Percentiles rank a stretch among this genome's conserved stretches.
phyloP scores from a whole-genome alignment of 2,113 vertebrate species.

The Vidua macroura region DNA sequence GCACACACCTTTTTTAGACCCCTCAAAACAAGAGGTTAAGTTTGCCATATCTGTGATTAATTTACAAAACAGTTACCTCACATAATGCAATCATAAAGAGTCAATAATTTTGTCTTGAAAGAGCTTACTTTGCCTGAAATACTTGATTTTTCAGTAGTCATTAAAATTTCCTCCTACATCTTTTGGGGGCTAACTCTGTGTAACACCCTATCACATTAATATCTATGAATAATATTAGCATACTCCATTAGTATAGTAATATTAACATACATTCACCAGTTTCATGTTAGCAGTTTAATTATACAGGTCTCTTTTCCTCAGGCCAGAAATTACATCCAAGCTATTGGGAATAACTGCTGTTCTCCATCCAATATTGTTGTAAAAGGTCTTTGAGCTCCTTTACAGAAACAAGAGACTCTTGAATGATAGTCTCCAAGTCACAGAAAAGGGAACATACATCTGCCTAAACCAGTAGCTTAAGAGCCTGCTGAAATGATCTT shows the following conservation, averaged over 20 bases:
- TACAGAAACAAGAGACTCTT: neutral
- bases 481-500: neutral
- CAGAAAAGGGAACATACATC: neutral
- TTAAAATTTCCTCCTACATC: neutral
- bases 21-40: neutral
- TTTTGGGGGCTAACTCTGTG: neutral
- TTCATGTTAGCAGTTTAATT: neutral
- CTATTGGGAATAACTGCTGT: neutral
- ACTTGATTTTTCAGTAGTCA: slow-evolving; percentile 4
- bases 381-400: neutral
- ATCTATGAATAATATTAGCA: neutral
- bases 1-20: neutral
- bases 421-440: neutral
- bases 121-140: neutral
- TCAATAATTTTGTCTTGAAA: neutral
- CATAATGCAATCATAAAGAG: neutral
- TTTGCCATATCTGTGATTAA: neutral
- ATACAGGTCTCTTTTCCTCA: neutral
- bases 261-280: neutral
- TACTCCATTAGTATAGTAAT: neutral
- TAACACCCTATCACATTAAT: neutral
- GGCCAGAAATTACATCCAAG: neutral
- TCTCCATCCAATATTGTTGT: neutral
- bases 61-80: neutral
- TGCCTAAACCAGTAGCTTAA: neutral